Base-by-base conservation (phyloP, 1,140 invertebrate genomes). In the Littorina saxatilis region DNA sequence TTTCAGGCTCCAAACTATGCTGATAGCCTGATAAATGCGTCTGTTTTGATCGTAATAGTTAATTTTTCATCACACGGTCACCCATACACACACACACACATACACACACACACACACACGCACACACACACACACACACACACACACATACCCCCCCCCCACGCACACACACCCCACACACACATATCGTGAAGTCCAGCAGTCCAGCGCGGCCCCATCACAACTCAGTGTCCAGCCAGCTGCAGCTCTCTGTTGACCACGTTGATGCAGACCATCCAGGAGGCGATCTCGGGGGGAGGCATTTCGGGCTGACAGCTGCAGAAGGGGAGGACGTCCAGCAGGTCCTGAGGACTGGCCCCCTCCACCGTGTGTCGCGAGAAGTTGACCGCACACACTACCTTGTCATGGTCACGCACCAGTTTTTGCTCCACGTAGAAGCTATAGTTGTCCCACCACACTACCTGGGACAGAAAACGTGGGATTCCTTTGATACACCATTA, bases 401-500 rank as follows among this genome's bases (percentile, higher is more conserved):
- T 95, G 89, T 97, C 96, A n/a, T 91, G 91, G 0, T 95, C 87
- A 11, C 95, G 96, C 17, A 96, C 94, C 82, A 97, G 96, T 85
- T 96, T 94, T 84, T 97, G 96, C 89, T 97, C 96, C 66, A 97
- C 91, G 87, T 96, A 97, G 79, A 97, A 93, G 58, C 95, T 94
- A 87, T 95, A 96, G 27, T 96, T 95, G 83, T 97, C 96, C 96
- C 96, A 97, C 90, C 96, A 96, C 23, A 96, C 93, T 11, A 97
- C 87, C 95, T 96, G 92, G 39, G 85, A 61, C 58, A 29, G 20
- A 61, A 9, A 29, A n/a, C n/a, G n/a, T n/a, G n/a, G n/a, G n/a
- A n/a, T n/a, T n/a, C n/a, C n/a, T n/a, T n/a, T n/a, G n/a, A n/a
- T n/a, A n/a, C n/a, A n/a, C n/a, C n/a, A n/a, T n/a, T n/a, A n/a